These are phyloP conservation scores for Mola mola DNA, from an alignment of 2,113 vertebrate genomes.

Conservation along the genomic window DNA sequence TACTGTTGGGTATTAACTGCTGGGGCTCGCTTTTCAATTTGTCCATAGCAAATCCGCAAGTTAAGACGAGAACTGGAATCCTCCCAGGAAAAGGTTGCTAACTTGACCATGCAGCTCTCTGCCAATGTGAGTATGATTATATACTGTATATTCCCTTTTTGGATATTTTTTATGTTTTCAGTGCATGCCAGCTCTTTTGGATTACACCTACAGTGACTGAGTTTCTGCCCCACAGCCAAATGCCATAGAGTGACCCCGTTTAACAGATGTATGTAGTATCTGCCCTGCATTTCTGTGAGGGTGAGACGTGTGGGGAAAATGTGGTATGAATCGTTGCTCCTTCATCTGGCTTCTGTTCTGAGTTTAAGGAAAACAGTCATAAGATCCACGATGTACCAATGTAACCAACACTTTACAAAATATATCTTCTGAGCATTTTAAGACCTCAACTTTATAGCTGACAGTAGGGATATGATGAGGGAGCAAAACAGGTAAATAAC, in stretches of 20 bases:
- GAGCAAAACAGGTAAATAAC: too few relatives aligned
- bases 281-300: not conserved
- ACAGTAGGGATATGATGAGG: too few relatives aligned
- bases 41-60: conserved; percentile 93
- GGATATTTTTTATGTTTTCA: conserved; percentile 4
- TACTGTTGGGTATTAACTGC: not conserved
- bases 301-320: not conserved
- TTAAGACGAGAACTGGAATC: conserved; percentile 92
- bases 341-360: not conserved
- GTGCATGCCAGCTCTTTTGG: not conserved
- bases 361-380: not conserved
- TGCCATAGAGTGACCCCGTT: not conserved
- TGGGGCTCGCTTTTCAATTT: conserved; percentile 5
- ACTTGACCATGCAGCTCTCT: conserved; percentile 92
- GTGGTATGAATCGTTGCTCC: conserved; percentile 1
- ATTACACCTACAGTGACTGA: conserved; percentile 3
- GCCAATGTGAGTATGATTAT: conserved; percentile 88
- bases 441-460: too few relatives aligned
- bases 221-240: not conserved
- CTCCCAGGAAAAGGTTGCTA: conserved; percentile 97
- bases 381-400: not conserved
- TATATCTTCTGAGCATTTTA: not conserved
- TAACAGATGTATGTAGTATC: not conserved
- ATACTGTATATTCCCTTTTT: too few relatives aligned
- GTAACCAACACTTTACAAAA: not conserved